A percentile compares a stretch with the other conserved stretches of the same genome.
Evolutionary conservation across 2,888 invertebrate genomes (phyloP).

Genomic region (Tetrapedia diversipes): DNA sequence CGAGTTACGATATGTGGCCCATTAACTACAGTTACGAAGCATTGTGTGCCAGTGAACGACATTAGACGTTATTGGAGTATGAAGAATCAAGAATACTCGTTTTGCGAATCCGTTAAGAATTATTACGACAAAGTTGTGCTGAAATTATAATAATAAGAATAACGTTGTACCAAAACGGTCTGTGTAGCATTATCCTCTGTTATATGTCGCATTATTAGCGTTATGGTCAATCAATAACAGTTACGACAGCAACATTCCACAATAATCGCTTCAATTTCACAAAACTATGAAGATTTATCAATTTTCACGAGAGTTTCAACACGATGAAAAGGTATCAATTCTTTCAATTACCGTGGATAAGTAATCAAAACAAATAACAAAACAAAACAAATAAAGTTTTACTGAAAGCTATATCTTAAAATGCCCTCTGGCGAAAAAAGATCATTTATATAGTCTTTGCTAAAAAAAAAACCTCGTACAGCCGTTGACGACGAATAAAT

Average conservation of each 20-base stretch:
- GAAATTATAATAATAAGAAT: too few relatives aligned
- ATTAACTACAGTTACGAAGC: slow-evolving; percentile 58
- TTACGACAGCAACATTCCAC: slow-evolving; percentile 5
- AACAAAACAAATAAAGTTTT: not conserved
- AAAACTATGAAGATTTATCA: not conserved
- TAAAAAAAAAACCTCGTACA: not conserved
- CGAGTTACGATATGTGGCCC: slow-evolving; percentile 59
- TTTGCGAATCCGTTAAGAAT: too few relatives aligned
- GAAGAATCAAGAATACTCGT: not conserved
- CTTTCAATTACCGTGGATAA: not conserved
- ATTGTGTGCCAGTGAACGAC: slow-evolving; percentile 33
- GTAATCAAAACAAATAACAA: not conserved
- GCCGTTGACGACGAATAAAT: slow-evolving; percentile 28
- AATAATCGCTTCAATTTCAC: not conserved
- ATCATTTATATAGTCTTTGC: not conserved
- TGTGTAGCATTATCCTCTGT: not conserved
- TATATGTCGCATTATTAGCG: not conserved
- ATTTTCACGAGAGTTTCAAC: not conserved
- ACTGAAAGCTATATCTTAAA: not conserved
- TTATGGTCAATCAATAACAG: not conserved
- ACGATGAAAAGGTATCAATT: not conserved
- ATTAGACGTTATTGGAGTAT: slow-evolving; percentile 25
- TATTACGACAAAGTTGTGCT: too few relatives aligned
- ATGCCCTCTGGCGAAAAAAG: not conserved
- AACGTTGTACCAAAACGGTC: too few relatives aligned